Conservation (phyloP, 2,797 vertebrate genomes). For the Silurus lanzhouensis region DNA sequence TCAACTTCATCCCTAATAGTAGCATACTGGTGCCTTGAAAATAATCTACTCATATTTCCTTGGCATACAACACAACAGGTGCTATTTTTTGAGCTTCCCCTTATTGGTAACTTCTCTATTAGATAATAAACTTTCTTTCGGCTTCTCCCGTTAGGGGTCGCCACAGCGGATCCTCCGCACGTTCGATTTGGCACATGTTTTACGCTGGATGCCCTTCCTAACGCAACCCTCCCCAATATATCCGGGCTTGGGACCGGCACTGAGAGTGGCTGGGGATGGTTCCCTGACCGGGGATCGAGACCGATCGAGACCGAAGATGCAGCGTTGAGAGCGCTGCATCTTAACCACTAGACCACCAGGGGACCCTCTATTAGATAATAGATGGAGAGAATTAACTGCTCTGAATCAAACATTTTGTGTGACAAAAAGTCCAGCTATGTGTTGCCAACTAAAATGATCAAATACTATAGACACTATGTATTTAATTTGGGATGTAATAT, state of each 20-base stretch:
- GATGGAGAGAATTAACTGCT: not conserved
- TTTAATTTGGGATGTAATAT: not conserved
- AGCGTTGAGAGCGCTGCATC: no score
- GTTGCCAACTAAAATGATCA: not conserved
- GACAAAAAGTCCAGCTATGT: not conserved
- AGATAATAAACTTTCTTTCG: no score
- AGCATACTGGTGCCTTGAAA: not conserved
- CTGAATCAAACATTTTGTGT: not conserved
- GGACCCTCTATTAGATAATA: not conserved
- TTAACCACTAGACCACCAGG: no score
- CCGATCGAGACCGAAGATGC: no score
- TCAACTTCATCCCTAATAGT: not conserved
- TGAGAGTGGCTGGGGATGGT: no score
- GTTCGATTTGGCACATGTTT: no score
- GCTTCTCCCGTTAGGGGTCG: no score
- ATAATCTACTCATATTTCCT: conserved; percentile 4
- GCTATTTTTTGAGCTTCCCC: not conserved
- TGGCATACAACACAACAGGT: not conserved
- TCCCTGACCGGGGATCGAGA: no score
- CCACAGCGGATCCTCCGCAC: no score
- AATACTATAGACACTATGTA: not conserved
- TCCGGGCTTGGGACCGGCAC: no score
- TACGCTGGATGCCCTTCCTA: no score
- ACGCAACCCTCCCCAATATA: no score
- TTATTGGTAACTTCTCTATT: not conserved